These are phyloP conservation scores for Steromphala cineraria DNA, from an alignment of 2,888 invertebrate genomes.

Conservation along the genomic window DNA sequence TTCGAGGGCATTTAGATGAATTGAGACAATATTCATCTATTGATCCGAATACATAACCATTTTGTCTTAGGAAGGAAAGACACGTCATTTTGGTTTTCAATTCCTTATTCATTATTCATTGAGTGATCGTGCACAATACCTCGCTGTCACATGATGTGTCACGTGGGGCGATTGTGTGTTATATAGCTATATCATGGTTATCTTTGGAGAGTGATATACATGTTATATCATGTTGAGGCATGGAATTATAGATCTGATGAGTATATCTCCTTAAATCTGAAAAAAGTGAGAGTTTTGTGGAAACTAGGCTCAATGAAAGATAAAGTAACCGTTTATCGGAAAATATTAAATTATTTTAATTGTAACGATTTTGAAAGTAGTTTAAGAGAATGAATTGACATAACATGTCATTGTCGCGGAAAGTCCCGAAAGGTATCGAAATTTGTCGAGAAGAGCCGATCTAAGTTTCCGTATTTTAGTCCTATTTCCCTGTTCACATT, in stretches of 20 bases:
- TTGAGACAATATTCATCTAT: neutral
- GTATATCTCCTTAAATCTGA: neutral
- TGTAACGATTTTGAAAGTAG: neutral
- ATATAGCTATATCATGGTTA: conserved; percentile 15
- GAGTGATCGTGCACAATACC: conserved; percentile 13
- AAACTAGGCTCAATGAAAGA: conserved; percentile 1
- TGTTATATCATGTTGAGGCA: neutral
- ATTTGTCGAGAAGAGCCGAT: conserved; percentile 6
- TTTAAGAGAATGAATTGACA: neutral
- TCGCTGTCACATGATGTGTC: neutral
- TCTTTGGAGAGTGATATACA: conserved; percentile 15
- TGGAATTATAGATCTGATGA: neutral
- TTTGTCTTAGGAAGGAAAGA: neutral
- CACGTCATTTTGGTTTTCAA: neutral
- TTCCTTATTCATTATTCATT: conserved; percentile 16
- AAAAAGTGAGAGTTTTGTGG: neutral
- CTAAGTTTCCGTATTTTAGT: conserved; percentile 17
- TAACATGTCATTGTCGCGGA: neutral
- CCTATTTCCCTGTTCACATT: conserved; percentile 14
- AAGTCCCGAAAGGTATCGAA: neutral
- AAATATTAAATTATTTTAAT: neutral
- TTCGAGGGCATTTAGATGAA: neutral
- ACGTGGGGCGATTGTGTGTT: neutral
- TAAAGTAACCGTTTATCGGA: neutral
- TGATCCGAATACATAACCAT: neutral